Percentiles rank a stretch among this genome's conserved stretches.
phyloP scores from a whole-genome alignment of 1,140 invertebrate species.

The Drosophila mayri region DNA sequence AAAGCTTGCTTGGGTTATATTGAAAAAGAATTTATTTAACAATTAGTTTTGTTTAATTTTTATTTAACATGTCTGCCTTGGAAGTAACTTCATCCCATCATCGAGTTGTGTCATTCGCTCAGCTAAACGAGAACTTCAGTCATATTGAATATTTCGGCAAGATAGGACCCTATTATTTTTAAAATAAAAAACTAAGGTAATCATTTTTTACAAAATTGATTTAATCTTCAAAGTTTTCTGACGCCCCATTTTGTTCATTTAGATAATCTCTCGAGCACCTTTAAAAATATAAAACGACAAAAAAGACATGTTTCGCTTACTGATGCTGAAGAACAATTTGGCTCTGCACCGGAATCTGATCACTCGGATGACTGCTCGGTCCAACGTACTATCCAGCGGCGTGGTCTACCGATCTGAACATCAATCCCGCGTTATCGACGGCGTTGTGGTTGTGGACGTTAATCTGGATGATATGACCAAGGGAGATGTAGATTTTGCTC shows the following conservation, averaged over 20 bases:
- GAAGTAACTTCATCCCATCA: not conserved
- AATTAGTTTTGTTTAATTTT: not conserved
- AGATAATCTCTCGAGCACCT: not conserved
- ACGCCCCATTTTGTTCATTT: not conserved
- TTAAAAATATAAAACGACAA: not conserved
- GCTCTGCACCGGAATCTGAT: conserved; percentile 15
- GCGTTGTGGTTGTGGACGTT: conserved; percentile 45
- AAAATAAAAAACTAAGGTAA: conserved; percentile 16
- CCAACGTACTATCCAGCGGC: conserved; percentile 13
- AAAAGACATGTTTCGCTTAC: conserved; percentile 58
- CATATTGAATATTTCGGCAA: conserved; percentile 45
- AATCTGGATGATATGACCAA: conserved; percentile 47
- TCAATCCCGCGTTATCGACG: not conserved
- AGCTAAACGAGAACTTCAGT: conserved; percentile 4
- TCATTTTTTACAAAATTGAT: not conserved
- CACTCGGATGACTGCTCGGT: conserved; percentile 13
- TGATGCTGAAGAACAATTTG: conserved; percentile 46
- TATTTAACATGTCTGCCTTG: conserved; percentile 18
- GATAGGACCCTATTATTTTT: conserved; percentile 29
- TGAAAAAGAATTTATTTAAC: not conserved
- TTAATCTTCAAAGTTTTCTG: not conserved
- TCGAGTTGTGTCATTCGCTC: not conserved
- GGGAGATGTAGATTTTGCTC: conserved; percentile 53
- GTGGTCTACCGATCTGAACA: not conserved
- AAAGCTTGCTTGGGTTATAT: not conserved